Conservation (phyloP, 2,888 invertebrate species). For the Falcaria lacertinaria region DNA sequence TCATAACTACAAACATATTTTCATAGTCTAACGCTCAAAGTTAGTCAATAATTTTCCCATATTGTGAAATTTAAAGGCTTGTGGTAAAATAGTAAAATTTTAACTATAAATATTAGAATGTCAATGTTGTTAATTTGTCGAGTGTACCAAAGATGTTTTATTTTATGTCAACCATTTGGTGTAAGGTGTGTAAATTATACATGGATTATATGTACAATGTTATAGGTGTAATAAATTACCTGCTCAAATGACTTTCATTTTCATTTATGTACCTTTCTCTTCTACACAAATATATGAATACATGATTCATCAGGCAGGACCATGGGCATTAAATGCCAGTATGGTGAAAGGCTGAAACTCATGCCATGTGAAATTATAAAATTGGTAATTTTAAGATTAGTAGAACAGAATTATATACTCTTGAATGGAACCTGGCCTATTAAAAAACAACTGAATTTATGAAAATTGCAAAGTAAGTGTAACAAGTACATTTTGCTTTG, state of each 20-base stretch:
- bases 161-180: conserved; percentile 67
- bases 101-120: conserved; percentile 33
- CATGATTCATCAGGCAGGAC: no score
- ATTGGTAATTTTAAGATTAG: no score
- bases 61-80: conserved; percentile 62
- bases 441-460: no score
- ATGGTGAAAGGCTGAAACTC: no score
- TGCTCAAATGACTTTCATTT: conserved; percentile 49
- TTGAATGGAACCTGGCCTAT: no score
- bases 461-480: no score
- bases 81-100: conserved; percentile 46
- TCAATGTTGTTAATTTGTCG: conserved; percentile 65
- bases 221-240: conserved; percentile 74
- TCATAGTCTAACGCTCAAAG: conserved; percentile 49
- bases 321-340: no score
- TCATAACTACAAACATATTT: conserved; percentile 32
- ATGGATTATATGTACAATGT: conserved; percentile 55
- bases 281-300: no score
- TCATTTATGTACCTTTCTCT: conserved; percentile 11
- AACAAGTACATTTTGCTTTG: no score
- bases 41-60: conserved; percentile 47
- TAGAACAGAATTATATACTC: no score
- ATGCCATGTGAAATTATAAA: no score
- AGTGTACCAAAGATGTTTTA: conserved; percentile 75
- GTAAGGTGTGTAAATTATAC: conserved; percentile 59